Conservation (phyloP, 1,140 invertebrate species). For the Lordiphosa collinella region DNA sequence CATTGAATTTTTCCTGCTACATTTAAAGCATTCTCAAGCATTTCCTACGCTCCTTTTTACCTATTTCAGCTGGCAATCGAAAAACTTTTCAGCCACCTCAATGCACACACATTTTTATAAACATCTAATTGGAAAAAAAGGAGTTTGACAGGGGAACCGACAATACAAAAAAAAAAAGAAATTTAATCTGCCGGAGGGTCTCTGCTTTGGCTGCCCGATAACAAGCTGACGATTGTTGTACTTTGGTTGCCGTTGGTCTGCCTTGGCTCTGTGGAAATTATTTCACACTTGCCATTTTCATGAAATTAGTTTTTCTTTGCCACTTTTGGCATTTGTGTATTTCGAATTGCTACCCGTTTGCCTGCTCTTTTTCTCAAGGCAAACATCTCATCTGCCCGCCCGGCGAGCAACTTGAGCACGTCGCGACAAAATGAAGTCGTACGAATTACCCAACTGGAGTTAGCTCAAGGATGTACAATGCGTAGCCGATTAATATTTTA, state of each 20-base stretch:
- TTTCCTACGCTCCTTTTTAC: constrained; percentile 8
- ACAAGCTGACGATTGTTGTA: constrained; percentile 58
- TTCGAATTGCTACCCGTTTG: not conserved
- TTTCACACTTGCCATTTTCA: constrained; percentile 70
- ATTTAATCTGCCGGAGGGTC: constrained; percentile 47
- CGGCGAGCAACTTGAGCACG: constrained; percentile 48
- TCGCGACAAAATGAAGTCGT: constrained; percentile 49
- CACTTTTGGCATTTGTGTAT: constrained; percentile 15
- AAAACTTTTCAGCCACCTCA: constrained; percentile 59
- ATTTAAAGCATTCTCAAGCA: not conserved
- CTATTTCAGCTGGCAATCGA: constrained; percentile 40
- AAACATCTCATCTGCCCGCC: constrained; percentile 41
- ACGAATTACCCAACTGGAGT: constrained; percentile 35
- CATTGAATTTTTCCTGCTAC: no score
- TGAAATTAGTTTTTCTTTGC: constrained; percentile 71
- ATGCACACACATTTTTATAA: constrained; percentile 63
- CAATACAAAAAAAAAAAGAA: constrained; percentile 18
- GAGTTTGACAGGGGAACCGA: constrained; percentile 27
- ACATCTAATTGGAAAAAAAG: constrained; percentile 63
- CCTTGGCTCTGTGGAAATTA: constrained; percentile 53
- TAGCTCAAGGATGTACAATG: constrained; percentile 47
- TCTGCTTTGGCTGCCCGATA: constrained; percentile 25
- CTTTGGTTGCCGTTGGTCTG: constrained; percentile 34
- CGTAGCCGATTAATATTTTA: constrained; percentile 62
- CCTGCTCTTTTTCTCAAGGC: constrained; percentile 19